Percentiles rank a stretch among this genome's conserved stretches.
Conservation (phyloP, 2,888 invertebrate species). For the Amiota mariae region DNA sequence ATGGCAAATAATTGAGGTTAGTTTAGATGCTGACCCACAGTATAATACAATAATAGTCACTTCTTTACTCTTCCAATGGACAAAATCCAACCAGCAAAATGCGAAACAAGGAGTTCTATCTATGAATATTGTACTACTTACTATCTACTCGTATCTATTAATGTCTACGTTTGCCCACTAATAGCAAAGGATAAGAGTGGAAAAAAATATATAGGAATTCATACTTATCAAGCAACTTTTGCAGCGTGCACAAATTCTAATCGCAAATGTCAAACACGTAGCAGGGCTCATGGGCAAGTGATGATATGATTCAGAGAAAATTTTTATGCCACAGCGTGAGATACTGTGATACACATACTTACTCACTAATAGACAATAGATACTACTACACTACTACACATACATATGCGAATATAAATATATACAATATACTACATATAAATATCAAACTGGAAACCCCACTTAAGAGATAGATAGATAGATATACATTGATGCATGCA, state of each 20-base stretch:
- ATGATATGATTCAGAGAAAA: slow-evolving; percentile 46
- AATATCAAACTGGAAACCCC: no score
- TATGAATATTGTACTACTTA: no score
- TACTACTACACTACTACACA: slow-evolving; percentile 37
- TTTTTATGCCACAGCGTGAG: slow-evolving; percentile 16
- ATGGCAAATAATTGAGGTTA: slow-evolving; percentile 66
- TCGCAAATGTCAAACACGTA: slow-evolving; percentile 63
- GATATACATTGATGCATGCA: no score
- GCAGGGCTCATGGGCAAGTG: slow-evolving; percentile 61
- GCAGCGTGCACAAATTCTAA: slow-evolving; percentile 35
- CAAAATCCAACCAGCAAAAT: neutral
- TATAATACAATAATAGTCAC: slow-evolving; percentile 25
- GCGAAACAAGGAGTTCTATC: neutral
- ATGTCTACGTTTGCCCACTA: neutral
- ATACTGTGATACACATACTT: slow-evolving; percentile 8
- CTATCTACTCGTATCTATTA: no score
- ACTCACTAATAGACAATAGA: slow-evolving; percentile 18
- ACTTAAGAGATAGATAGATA: no score
- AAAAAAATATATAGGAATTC: neutral
- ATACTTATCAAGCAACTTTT: neutral
- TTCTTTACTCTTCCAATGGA: neutral
- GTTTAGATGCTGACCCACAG: slow-evolving; percentile 57
- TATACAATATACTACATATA: no score
- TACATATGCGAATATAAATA: slow-evolving; percentile 46
- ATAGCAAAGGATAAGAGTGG: neutral